Base-by-base conservation (phyloP, 1,140 invertebrate genomes). In the Formica exsecta region DNA sequence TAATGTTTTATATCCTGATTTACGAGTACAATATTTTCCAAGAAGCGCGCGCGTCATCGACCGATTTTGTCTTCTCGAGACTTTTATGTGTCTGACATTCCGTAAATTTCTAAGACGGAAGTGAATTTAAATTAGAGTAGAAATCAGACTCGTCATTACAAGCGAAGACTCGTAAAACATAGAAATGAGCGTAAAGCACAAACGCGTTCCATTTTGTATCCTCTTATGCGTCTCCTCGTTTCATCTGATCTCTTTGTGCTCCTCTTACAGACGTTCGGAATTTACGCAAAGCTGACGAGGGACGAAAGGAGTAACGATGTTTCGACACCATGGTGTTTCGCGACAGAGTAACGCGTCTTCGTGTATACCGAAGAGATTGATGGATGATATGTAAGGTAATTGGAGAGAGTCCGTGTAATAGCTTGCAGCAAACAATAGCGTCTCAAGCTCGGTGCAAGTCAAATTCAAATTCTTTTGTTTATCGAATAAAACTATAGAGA, bases 1-100 rank as follows among this genome's bases (percentile, higher is more conserved):
- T 74, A 83, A 83, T 83, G 13, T 61, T 44, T 29, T 25, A 44
- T n/a, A 2, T 38, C 11, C 11, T 83, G 79, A 83, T 83, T 83
- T 83, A 83, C 41, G 79, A 61, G 25, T 41, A 41, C 38, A 74
- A 81, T 81, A 70, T 81, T 81, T 59, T 62, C 16, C 9, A 22
- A 22, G 61, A 25, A 22, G 22, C 54, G n/a, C 54, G 25, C 75
- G 61, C 29, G 75, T 77, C 38, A 29, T 32, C 75, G 57, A 25
- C 6, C 13, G 3, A 73, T 44, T 59, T n/a, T 36, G 9, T 70
- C 11, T 38, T 32, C 19, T 68, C 16, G 32, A 59, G 65, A 81
- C 8, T 71, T 70, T 71, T 19, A 19, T 25, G 7, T 48, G 62
- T 36, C 44, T 5, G 4, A 59, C 4, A 25, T 25, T 29, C n/a